Evolutionary conservation across 2,888 invertebrate species (phyloP).

Genomic region (Microctonus hyperodae): DNA sequence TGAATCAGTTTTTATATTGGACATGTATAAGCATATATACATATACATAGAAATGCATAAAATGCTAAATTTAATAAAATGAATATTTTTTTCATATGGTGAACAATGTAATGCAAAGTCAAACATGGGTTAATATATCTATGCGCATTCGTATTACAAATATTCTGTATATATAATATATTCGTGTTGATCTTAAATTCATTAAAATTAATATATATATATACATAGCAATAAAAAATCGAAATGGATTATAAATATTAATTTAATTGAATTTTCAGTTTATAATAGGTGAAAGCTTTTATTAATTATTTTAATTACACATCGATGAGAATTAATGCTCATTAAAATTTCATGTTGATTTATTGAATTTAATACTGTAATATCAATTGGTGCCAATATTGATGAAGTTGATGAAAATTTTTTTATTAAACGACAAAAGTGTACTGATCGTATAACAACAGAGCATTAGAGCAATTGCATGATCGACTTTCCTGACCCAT

Average conservation of each 20-base stretch:
- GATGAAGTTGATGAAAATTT: no score
- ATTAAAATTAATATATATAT: background rate
- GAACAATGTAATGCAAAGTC: slow-evolving; percentile 27
- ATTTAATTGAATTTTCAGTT: no score
- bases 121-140: slow-evolving; percentile 21
- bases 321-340: no score
- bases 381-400: background rate
- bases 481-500: slow-evolving; percentile 51
- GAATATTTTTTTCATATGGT: slow-evolving; percentile 18
- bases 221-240: background rate
- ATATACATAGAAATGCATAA: background rate
- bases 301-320: no score
- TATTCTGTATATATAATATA: background rate
- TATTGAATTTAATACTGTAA: background rate
- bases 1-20: background rate
- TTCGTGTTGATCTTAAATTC: background rate
- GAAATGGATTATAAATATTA: no score
- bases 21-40: background rate
- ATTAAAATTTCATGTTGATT: no score
- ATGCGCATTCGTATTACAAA: slow-evolving; percentile 7
- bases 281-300: no score
- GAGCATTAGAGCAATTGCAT: background rate
- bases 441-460: background rate
- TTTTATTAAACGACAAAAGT: no score
- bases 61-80: slow-evolving; percentile 17